Base-by-base conservation (phyloP, 2,113 vertebrate species). In the Vulpes vulpes region DNA sequence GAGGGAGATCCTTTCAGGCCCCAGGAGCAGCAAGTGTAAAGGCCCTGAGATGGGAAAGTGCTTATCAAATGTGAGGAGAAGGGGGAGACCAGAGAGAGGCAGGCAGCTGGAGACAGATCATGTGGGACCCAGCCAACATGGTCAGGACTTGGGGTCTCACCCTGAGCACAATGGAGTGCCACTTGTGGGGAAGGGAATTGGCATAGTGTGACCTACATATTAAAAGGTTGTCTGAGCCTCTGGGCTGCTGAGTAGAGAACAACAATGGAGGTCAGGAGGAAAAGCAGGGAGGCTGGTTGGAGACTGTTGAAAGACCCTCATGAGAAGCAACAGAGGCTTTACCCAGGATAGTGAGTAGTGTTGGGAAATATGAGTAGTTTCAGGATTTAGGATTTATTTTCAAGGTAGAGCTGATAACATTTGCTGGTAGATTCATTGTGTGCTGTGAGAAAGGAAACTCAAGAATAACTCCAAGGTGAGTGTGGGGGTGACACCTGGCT, bases 111-210 rank as follows among this genome's bases (percentile, higher is more conserved):
- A 25, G 71, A 27, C 65, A 49, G 35, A 62, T 35, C 82, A 27
- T 1, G 0, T 51, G 43, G 53, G 76, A 51, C 84, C 57, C 27
- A 5, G 25, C 14, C 19, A 23, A 17, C 11, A 4, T 22, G 57
- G 82, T 64, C 81, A 57, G 53, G 51, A 89, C 78, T 92, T 64
- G 15, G 65, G 8, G 57, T 82, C 83, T 93, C 88, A 78, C 60
- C 67, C 43, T 59, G 55, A n/a, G 55, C 25, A 15, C 19, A 23
- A 82, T 91, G 22, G 76, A 38, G 57, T 3, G 3, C 30, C 64
- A 38, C 25, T 10, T 12, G 14, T 25, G 11, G 38, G 11, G 27
- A 43, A 19, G 32, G 67, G 53, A 38, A 78, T 35, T 35, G 32
- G 67, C 55, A 15, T 3, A 6, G 20, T 30, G 85, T 89, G 35